A percentile compares a stretch with the other conserved stretches of the same genome.
Conservation (phyloP, 2,888 invertebrate species). For the Gordius sp. region DNA sequence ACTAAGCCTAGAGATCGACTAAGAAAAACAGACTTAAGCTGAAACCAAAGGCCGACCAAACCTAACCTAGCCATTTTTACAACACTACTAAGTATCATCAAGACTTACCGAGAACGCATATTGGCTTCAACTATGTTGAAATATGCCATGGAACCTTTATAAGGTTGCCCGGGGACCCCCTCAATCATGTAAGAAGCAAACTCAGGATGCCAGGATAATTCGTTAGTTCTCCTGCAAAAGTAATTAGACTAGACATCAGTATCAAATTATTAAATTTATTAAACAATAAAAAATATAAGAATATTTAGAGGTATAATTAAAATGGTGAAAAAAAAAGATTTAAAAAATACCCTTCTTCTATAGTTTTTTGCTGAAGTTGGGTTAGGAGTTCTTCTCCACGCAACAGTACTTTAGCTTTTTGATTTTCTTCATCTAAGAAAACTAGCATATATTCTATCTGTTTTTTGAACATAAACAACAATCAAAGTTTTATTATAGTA, state of each 20-base stretch:
- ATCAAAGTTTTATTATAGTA: neutral
- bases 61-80: too few relatives aligned
- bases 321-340: neutral
- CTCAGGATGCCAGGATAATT: conserved; percentile 64
- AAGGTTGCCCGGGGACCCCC: conserved; percentile 66
- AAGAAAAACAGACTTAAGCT: too few relatives aligned
- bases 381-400: conserved; percentile 48
- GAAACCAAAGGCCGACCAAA: too few relatives aligned
- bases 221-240: neutral
- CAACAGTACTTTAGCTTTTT: conserved; percentile 52
- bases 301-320: neutral
- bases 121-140: conserved; percentile 94
- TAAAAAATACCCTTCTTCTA: conserved; percentile 10
- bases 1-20: too few relatives aligned
- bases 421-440: conserved; percentile 61
- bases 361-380: conserved; percentile 43
- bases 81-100: too few relatives aligned
- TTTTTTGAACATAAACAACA: neutral
- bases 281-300: neutral
- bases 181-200: conserved; percentile 97
- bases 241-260: conserved; percentile 4
- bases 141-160: conserved; percentile 72
- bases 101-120: conserved; percentile 51
- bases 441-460: conserved; percentile 80
- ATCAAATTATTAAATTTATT: too few relatives aligned